Conservation (phyloP, 2,113 vertebrate genomes). For the Phalacrocorax brasilianus region DNA sequence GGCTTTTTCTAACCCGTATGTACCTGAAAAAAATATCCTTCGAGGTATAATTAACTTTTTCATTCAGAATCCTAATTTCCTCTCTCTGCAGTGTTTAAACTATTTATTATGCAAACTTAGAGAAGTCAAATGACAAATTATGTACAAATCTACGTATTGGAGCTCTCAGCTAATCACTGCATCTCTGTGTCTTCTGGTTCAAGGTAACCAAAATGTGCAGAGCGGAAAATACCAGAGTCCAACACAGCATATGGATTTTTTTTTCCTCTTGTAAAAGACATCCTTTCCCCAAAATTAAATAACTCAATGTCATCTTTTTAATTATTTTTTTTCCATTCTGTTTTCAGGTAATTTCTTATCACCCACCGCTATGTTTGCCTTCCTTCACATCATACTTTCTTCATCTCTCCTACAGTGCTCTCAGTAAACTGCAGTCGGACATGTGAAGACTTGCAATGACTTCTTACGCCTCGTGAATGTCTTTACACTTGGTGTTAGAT, state of each 20-base stretch:
- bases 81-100: constrained; percentile 78
- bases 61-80: constrained; percentile 81
- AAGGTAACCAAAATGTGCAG: constrained; percentile 58
- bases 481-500: neutral
- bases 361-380: neutral
- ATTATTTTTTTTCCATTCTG: neutral
- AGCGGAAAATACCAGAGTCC: neutral
- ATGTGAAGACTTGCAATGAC: constrained; percentile 11
- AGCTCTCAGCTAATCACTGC: constrained; percentile 71
- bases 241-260: neutral
- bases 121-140: constrained; percentile 80
- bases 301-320: neutral
- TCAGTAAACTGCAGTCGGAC: neutral
- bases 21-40: constrained; percentile 76
- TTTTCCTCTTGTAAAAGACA: neutral
- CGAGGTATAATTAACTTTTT: constrained; percentile 84
- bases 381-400: neutral
- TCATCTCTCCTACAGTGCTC: neutral
- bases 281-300: neutral
- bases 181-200: constrained; percentile 51
- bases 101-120: constrained; percentile 82
- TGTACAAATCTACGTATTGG: constrained; percentile 69
- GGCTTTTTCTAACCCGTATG: constrained; percentile 40
- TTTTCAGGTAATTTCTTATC: neutral
- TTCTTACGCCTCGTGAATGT: neutral